These are phyloP conservation scores for Ciconia nigra DNA, from an alignment of 2,797 vertebrate genomes.

Conservation along the genomic window DNA sequence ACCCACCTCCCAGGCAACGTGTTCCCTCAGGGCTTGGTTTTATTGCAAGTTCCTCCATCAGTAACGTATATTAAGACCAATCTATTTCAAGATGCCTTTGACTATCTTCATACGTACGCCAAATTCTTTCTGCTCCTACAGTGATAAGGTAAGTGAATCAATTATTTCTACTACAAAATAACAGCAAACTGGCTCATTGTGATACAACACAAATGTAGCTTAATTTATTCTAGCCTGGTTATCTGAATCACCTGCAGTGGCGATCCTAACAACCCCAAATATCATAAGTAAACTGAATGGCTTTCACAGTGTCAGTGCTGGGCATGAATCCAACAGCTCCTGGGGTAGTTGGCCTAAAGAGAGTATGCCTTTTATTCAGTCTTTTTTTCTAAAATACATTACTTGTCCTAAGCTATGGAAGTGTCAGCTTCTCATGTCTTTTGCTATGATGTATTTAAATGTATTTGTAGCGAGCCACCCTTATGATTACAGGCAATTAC, in stretches of 20 bases:
- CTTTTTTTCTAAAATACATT: neutral
- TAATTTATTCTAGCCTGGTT: neutral
- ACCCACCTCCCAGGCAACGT: neutral
- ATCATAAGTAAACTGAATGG: neutral
- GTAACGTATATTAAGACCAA: neutral
- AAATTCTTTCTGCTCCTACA: neutral
- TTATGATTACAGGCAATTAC: neutral
- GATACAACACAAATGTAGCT: neutral
- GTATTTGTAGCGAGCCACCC: neutral
- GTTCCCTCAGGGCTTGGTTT: neutral
- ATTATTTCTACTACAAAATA: neutral
- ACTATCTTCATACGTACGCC: neutral
- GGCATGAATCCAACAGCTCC: neutral
- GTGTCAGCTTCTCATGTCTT: neutral
- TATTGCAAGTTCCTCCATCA: neutral
- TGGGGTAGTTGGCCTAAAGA: neutral
- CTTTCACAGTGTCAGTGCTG: neutral
- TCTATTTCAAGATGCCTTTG: neutral
- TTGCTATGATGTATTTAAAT: neutral
- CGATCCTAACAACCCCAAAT: neutral
- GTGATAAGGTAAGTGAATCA: neutral
- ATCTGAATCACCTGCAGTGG: neutral
- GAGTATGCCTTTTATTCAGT: neutral
- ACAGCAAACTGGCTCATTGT: neutral
- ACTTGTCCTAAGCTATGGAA: neutral